A percentile compares a stretch with the other conserved stretches of the same genome.
Evolutionary conservation across 1,140 invertebrate species (phyloP).

Genomic region (Pseudomyrmex concolor): DNA sequence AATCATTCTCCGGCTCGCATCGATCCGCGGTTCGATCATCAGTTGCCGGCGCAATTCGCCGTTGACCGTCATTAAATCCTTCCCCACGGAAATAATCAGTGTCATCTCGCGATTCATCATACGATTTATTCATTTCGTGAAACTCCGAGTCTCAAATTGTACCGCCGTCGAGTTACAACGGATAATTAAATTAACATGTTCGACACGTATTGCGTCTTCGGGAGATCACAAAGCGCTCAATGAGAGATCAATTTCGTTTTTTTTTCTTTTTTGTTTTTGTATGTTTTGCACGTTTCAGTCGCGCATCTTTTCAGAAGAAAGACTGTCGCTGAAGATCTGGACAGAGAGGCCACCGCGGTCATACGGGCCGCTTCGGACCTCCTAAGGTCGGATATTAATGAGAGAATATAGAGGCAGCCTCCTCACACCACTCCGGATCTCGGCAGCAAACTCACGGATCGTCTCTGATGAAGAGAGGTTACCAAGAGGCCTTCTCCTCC

Average conservation of each 20-base stretch:
- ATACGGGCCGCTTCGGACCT: conserved; percentile 44
- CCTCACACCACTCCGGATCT: conserved; percentile 68
- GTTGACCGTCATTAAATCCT: conserved; percentile 24
- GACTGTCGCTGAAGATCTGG: conserved; percentile 35
- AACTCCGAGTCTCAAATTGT: too few relatives aligned
- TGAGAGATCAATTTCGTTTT: too few relatives aligned
- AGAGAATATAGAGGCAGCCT: conserved; percentile 69
- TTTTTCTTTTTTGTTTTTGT: neutral
- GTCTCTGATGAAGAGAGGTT: conserved; percentile 64
- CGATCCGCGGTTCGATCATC: conserved; percentile 30
- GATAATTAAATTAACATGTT: neutral
- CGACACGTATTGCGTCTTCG: neutral
- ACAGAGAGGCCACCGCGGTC: conserved; percentile 34
- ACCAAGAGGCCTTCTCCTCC: conserved; percentile 46
- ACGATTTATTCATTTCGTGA: neutral
- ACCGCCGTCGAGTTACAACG: conserved; percentile 7
- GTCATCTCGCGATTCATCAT: neutral
- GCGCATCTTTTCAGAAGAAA: conserved; percentile 9
- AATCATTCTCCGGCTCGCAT: conserved; percentile 27
- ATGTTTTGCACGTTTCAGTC: neutral
- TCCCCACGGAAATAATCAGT: conserved; percentile 9
- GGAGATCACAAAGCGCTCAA: neutral
- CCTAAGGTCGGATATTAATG: conserved; percentile 72
- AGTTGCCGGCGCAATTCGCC: conserved; percentile 4
- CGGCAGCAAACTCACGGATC: conserved; percentile 67